These are phyloP conservation scores for Spilarctia lutea DNA, from an alignment of 2,888 invertebrate species.

Conservation along the genomic window DNA sequence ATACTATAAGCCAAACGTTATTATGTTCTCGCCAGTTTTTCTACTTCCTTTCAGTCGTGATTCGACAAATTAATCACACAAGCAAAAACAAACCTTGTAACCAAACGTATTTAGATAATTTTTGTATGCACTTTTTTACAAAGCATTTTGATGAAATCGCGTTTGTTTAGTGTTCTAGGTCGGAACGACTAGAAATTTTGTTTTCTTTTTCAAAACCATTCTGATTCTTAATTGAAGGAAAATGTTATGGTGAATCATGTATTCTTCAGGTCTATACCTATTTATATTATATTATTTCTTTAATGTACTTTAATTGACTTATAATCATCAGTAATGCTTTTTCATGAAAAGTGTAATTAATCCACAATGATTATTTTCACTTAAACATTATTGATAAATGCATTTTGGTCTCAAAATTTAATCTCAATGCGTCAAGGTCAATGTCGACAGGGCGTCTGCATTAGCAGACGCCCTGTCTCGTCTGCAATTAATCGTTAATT, in stretches of 20 bases:
- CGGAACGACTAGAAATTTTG: neutral
- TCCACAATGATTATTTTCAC: too few relatives aligned
- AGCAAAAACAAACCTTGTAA: constrained; percentile 6
- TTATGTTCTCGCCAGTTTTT: constrained; percentile 4
- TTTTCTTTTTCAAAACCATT: neutral
- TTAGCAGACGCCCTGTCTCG: neutral
- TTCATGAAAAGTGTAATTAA: too few relatives aligned
- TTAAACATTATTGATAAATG: neutral
- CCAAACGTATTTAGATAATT: neutral
- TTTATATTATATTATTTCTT: neutral
- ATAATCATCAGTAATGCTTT: too few relatives aligned
- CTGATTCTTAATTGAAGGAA: neutral
- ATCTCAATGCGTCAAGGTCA: neutral
- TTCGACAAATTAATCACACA: constrained; percentile 1
- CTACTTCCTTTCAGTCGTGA: neutral
- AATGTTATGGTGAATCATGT: neutral
- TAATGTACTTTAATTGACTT: neutral
- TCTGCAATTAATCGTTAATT: neutral
- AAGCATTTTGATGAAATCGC: neutral
- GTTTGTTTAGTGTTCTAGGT: constrained; percentile 5
- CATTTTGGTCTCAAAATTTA: neutral
- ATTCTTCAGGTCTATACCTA: too few relatives aligned
- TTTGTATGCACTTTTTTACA: neutral
- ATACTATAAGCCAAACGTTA: constrained; percentile 5
- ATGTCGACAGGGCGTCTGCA: too few relatives aligned